Evolutionary conservation across 2,888 invertebrate species (phyloP).

Genomic region (Campopleginae sp.): DNA sequence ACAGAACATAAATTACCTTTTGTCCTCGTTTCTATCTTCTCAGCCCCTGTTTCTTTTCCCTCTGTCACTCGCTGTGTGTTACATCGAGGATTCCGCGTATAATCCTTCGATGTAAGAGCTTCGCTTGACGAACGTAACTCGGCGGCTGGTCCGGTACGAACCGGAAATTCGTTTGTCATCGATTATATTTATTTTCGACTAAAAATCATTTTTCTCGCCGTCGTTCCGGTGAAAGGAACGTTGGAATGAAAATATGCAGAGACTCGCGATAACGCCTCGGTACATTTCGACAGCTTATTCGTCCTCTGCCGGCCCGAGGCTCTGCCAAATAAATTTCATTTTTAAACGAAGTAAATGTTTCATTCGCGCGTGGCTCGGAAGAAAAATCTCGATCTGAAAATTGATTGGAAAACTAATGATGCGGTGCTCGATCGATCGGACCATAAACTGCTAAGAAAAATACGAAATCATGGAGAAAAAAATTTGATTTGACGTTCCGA

Average conservation of each 20-base stretch:
- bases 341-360: too few relatives aligned
- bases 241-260: neutral
- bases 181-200: neutral
- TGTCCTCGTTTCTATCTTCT: slow-evolving; percentile 59
- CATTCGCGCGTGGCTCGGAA: too few relatives aligned
- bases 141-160: neutral
- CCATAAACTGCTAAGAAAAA: too few relatives aligned
- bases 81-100: slow-evolving; percentile 8
- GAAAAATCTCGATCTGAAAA: too few relatives aligned
- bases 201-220: neutral
- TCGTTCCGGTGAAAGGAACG: neutral
- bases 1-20: slow-evolving; percentile 67
- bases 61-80: slow-evolving; percentile 17
- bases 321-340: too few relatives aligned
- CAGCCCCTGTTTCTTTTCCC: slow-evolving; percentile 23
- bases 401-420: too few relatives aligned
- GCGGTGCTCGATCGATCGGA: too few relatives aligned
- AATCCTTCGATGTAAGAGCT: slow-evolving; percentile 2
- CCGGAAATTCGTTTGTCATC: neutral
- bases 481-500: neutral
- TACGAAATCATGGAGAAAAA: too few relatives aligned
- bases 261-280: too few relatives aligned
- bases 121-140: neutral
- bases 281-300: too few relatives aligned
- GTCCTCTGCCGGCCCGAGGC: too few relatives aligned